Base-by-base conservation (phyloP, 1,140 invertebrate genomes). In the Drosophila dunni region DNA sequence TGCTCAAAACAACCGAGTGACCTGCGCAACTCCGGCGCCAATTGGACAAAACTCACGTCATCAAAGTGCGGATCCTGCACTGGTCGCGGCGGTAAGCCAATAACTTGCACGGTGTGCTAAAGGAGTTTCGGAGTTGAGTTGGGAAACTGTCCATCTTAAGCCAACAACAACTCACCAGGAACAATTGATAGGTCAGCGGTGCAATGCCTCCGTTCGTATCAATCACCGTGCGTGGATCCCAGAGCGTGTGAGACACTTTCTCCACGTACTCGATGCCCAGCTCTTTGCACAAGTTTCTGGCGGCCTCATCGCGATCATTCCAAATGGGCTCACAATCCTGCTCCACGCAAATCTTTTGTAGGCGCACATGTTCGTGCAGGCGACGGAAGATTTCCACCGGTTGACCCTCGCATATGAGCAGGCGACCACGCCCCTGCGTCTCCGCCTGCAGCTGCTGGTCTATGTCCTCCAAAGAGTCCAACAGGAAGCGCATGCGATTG, bases 241-340 rank as follows among this genome's bases (percentile, higher is more conserved):
- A 96, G 7, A 96, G 92, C 0, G 96, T 97, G 80, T 96, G 96
- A 0, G 95, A 96, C 1, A 95, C 94, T 79, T 94, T 93, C 73
- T 95, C 95, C 15, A 93, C 91, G 20, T 93, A 94, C 58, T 93
- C 83, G 1, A 96, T 93, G 44, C 93, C 93, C 24, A 93, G 90
- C 60, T 95, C 92, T 1, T 91, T 72, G 74, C 96, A 96, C 6
- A 95, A 82, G 11, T 88, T 67, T 60, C 94, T 94, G 0, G 96
- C 94, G 5, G 84, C 74, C n/a, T 94, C 92, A 91, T 96, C 96
- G 34, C 95, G 92, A 1, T 92, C 78, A 2, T 93, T 93, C 95
- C 95, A 96, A 51, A 96, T 94, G 0, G 96, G 95, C 91, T 96
- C 95, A 78, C 95, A 95, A 81, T 96, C 96, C 91, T 95, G 94